Percentiles rank a stretch among this genome's conserved stretches.
Evolutionary conservation across 2,113 vertebrate species (phyloP).

Genomic region (Notiomystis cincta): DNA sequence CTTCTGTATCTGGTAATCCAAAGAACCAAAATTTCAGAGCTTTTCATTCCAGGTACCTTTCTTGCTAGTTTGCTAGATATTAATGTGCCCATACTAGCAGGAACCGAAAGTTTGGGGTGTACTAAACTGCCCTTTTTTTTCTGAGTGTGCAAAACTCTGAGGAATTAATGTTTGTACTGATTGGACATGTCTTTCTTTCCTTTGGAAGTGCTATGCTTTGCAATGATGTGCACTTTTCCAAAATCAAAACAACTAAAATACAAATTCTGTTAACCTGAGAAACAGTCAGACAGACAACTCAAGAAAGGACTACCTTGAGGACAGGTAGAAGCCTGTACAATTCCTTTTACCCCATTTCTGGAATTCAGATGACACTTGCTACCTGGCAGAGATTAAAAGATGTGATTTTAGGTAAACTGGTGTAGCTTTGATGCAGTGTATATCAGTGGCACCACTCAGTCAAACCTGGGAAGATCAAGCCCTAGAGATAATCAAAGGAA

Average conservation of each 20-base stretch:
- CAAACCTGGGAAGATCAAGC: background rate
- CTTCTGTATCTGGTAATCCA: background rate
- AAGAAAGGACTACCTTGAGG: background rate
- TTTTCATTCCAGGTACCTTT: background rate
- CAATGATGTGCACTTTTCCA: background rate
- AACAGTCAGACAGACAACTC: background rate
- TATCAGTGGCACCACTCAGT: background rate
- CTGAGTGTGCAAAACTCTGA: background rate
- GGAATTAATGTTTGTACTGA: background rate
- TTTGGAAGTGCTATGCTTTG: background rate
- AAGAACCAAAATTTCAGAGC: background rate
- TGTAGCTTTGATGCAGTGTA: background rate
- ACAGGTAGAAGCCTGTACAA: background rate
- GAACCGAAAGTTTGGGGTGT: background rate
- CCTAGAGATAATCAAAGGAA: background rate
- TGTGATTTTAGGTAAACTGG: background rate
- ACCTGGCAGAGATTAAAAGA: background rate
- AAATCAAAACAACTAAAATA: background rate
- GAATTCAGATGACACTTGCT: background rate
- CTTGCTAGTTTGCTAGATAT: background rate
- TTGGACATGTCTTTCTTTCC: background rate
- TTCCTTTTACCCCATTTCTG: background rate
- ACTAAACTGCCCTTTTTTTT: background rate
- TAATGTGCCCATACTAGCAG: background rate
- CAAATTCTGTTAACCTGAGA: background rate